Conservation (phyloP, 2,113 vertebrate genomes). For the Brienomyrus brachyistius region DNA sequence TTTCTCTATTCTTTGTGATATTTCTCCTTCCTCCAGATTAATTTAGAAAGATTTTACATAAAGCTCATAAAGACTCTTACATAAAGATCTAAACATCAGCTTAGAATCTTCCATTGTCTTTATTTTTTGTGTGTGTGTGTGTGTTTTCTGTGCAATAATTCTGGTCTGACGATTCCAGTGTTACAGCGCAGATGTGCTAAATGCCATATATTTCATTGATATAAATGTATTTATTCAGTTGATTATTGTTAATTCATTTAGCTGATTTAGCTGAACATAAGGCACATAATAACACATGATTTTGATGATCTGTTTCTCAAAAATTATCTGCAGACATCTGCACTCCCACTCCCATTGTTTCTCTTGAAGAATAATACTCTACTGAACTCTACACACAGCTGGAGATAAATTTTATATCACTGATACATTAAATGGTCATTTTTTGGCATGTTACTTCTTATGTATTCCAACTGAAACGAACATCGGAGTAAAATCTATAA, state of each 20-base stretch:
- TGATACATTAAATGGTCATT: neutral
- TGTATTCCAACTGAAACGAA: neutral
- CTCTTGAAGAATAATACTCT: neutral
- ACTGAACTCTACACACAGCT: neutral
- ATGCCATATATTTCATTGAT: neutral
- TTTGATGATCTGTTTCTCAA: neutral
- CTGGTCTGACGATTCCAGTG: neutral
- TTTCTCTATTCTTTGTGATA: neutral
- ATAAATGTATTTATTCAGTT: neutral
- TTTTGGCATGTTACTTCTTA: neutral
- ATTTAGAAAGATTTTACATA: neutral
- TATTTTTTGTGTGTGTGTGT: neutral
- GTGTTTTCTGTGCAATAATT: neutral
- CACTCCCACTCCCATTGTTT: neutral
- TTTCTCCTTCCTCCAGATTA: neutral
- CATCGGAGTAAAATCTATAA: neutral
- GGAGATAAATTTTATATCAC: neutral
- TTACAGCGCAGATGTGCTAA: neutral
- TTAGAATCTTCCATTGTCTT: neutral
- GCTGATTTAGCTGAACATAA: neutral
- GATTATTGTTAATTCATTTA: neutral
- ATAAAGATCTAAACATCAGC: neutral
- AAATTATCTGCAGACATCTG: neutral
- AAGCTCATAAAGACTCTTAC: neutral
- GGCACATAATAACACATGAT: neutral